Conservation (phyloP, 2,888 invertebrate genomes). For the Phortica okadai region DNA sequence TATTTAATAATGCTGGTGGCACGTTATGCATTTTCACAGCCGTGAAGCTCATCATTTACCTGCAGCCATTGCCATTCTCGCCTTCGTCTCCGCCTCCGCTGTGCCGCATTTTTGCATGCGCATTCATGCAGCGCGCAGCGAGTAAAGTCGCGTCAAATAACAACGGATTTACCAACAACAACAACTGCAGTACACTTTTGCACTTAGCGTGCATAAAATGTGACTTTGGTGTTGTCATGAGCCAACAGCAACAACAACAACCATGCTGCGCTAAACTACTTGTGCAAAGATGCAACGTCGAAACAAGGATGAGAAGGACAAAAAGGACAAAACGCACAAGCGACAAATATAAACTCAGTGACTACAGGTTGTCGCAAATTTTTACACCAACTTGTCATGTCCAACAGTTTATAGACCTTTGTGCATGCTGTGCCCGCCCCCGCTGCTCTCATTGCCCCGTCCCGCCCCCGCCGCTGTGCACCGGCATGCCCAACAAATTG, state of each 20-base stretch:
- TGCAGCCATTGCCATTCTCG: slow-evolving; percentile 3
- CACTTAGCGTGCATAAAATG: slow-evolving; percentile 65
- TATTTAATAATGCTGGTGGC: slow-evolving; percentile 65
- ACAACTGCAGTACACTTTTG: slow-evolving; percentile 64
- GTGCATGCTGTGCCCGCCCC: slow-evolving; percentile 20
- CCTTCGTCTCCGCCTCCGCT: not conserved
- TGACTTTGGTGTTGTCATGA: slow-evolving; percentile 57
- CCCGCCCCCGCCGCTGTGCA: too few species aligned
- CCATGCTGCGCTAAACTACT: not conserved
- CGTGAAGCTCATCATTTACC: slow-evolving; percentile 26
- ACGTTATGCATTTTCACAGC: slow-evolving; percentile 50
- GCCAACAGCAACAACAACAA: not conserved
- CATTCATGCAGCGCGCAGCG: not conserved
- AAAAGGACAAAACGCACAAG: not conserved
- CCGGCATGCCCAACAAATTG: not conserved
- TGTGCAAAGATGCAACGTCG: not conserved
- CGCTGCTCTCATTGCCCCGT: slow-evolving; percentile 19
- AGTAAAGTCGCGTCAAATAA: slow-evolving; percentile 15
- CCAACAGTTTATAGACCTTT: slow-evolving; percentile 64
- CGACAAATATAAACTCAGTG: slow-evolving; percentile 27
- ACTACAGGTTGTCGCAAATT: slow-evolving; percentile 65
- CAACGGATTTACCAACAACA: slow-evolving; percentile 28
- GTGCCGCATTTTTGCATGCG: not conserved
- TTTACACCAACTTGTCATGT: slow-evolving; percentile 70
- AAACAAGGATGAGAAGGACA: slow-evolving; percentile 18